Evolutionary conservation across 1,140 invertebrate species (phyloP).

Genomic region (Brachionus koreanus): DNA sequence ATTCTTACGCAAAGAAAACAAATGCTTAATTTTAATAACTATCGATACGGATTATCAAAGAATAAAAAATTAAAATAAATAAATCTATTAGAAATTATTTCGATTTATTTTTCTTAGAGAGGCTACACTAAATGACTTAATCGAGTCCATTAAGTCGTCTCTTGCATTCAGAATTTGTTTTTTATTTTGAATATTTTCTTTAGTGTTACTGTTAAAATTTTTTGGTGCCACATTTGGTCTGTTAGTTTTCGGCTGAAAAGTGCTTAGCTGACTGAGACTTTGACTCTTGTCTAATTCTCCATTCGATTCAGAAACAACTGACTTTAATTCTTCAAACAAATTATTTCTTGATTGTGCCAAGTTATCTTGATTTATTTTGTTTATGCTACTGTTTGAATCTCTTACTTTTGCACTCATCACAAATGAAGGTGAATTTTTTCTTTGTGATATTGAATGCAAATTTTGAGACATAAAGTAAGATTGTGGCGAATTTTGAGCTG

Average conservation of each 20-base stretch:
- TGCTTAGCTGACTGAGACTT: background rate
- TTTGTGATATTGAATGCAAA: constrained; percentile 1
- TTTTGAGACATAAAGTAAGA: constrained; percentile 32
- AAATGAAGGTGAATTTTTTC: constrained; percentile 2
- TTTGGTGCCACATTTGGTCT: constrained; percentile 29
- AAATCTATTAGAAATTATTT: background rate
- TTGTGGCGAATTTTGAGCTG: background rate
- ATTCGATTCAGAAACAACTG: background rate
- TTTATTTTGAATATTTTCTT: background rate
- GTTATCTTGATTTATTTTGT: background rate
- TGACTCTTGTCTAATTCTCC: background rate
- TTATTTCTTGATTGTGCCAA: background rate
- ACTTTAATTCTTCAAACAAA: background rate
- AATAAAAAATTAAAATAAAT: background rate
- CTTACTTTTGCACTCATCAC: constrained; percentile 42
- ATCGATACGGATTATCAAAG: background rate
- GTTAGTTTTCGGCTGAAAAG: constrained; percentile 7
- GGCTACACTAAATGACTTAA: constrained; percentile 30
- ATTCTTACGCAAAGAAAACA: constrained; percentile 1
- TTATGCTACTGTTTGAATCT: background rate
- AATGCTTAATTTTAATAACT: background rate
- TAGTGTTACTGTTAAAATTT: constrained; percentile 23
- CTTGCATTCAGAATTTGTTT: constrained; percentile 25
- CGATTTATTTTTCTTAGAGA: background rate
- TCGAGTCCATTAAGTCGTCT: constrained; percentile 34